Percentiles rank a stretch among this genome's conserved stretches.
Conservation (phyloP, 2,797 vertebrate species). For the Trichosurus vulpecula region DNA sequence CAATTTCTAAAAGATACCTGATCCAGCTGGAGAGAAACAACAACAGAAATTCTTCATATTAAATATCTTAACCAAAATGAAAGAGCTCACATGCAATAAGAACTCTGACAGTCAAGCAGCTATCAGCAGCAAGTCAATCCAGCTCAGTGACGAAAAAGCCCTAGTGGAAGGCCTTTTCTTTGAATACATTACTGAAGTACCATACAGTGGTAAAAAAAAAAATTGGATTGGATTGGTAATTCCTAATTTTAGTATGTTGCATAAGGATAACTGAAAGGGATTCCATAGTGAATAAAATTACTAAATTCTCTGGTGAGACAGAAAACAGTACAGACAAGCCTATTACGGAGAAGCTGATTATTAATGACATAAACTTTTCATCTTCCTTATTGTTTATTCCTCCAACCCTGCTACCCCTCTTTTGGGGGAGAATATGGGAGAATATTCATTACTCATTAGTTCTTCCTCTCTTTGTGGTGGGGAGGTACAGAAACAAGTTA, state of each 20-base stretch:
- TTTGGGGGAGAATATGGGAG: conserved; percentile 15
- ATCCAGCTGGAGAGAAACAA: conserved; percentile 39
- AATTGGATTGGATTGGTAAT: not conserved
- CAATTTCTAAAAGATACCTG: conserved; percentile 55
- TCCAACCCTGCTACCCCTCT: not conserved
- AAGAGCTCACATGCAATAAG: not conserved
- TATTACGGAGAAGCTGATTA: not conserved
- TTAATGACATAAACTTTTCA: not conserved
- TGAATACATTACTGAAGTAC: not conserved
- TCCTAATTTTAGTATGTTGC: not conserved
- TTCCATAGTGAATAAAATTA: not conserved
- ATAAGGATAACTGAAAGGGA: not conserved
- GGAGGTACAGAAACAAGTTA: not conserved
- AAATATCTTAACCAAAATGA: conserved; percentile 35
- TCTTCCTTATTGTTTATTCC: not conserved
- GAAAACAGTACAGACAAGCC: not conserved
- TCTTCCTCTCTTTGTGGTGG: conserved; percentile 1
- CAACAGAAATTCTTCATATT: conserved; percentile 38
- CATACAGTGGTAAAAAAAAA: not conserved
- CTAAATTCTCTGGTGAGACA: conserved; percentile 4
- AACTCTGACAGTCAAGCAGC: not conserved
- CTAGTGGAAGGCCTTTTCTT: not conserved
- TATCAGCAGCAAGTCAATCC: not conserved
- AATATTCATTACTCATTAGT: conserved; percentile 38
- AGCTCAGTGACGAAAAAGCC: not conserved